Evolutionary conservation across 1,140 invertebrate genomes (phyloP), one percentile per base, ranked within the genome.

Genomic region (Cydia splendana): DNA sequence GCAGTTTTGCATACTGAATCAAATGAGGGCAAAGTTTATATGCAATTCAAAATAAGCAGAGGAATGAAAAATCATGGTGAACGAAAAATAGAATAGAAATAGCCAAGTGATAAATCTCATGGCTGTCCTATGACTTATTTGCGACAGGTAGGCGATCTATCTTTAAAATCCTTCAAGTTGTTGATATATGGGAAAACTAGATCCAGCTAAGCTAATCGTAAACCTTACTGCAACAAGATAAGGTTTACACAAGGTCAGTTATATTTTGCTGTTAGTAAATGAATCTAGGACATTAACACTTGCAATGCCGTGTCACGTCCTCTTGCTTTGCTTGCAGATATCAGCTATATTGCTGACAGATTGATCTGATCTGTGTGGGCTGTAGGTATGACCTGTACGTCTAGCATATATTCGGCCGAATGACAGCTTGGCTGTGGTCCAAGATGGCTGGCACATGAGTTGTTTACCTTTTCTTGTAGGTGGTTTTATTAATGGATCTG

Each of bases 381-480:
- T 4, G 12, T 15, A 48, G 13, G 45, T 42, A 48, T 12, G 45
- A 48, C 13, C 13, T 15, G 65, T 15, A 38, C 18, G 34, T 71
- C 67, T 71, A 71, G 67, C 20, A 38, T 38, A 69, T 30, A 69
- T 69, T 69, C 20, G 28, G 24, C 67, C 7, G 34, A 42, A 42
- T 38, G 67, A 71, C 67, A 71, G 67, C 30, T 20, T 71, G 67
- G 67, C 67, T 10, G 28, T 42, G 24, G 13, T 20, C 67, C 67
- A 71, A 69, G 15, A 65, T 65, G 24, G 65, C 65, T 28, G 24
- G 30, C 30, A 34, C 65, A 69, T 71, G 34, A 42, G 67, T 71
- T 71, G 53, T 79, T 77, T 79, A 57, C 53, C 42, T 38, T 78
- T 79, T 71, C 67, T 42, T 42, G 67, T 71, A 42, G 67, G 67